phyloP scores from a whole-genome alignment of 2,888 invertebrate species.

The Scaptodrosophila latifasciaeformis region DNA sequence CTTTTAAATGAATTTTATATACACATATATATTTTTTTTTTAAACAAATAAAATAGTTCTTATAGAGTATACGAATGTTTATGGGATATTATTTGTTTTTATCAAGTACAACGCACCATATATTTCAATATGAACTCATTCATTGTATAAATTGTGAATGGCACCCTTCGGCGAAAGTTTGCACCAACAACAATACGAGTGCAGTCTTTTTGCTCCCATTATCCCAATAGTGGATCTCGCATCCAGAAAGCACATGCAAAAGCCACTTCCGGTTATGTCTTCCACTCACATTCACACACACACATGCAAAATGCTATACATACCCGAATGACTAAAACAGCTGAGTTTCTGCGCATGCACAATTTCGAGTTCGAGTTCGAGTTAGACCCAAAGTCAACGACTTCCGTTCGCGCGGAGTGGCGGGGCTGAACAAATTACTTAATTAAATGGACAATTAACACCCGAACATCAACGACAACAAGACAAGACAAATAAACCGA shows the following conservation, averaged over 20 bases:
- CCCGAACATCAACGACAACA: slow-evolving; percentile 43
- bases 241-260: slow-evolving; percentile 9
- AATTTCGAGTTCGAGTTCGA: too few species aligned
- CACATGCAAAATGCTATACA: slow-evolving; percentile 1
- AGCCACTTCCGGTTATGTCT: slow-evolving; percentile 39
- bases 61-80: too few species aligned
- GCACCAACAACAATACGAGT: not conserved
- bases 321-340: too few species aligned
- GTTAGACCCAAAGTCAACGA: slow-evolving; percentile 70
- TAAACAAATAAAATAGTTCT: too few species aligned
- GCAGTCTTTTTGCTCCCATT: too few species aligned
- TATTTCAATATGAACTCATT: slow-evolving; percentile 1
- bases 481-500: slow-evolving; percentile 18
- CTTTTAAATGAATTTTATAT: too few species aligned
- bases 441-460: slow-evolving; percentile 72
- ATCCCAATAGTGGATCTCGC: too few species aligned
- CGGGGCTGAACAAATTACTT: slow-evolving; percentile 64
- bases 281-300: slow-evolving; percentile 15
- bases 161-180: slow-evolving; percentile 27
- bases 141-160: slow-evolving; percentile 17
- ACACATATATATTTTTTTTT: too few species aligned
- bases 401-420: slow-evolving; percentile 56
- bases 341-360: slow-evolving; percentile 22
- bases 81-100: too few species aligned
- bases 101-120: not conserved